phyloP scores from a whole-genome alignment of 2,888 invertebrate genomes.

The Oscheius sp. region DNA sequence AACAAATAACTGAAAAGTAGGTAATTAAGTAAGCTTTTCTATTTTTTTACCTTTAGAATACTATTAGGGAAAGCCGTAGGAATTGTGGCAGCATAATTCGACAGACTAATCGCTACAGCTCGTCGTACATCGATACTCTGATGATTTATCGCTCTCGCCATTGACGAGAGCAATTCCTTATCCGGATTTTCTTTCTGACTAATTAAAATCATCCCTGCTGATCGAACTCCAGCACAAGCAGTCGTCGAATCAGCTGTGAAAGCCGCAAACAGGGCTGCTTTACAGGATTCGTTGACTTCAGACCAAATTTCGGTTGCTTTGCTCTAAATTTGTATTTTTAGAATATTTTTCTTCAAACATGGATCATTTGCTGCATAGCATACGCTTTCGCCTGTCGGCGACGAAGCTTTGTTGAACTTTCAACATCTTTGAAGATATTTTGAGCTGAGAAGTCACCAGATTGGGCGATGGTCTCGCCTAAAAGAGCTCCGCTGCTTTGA shows the following conservation, averaged over 20 bases:
- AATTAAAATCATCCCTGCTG: constrained; percentile 37
- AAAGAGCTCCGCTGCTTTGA: constrained; percentile 46
- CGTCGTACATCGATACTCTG: constrained; percentile 79
- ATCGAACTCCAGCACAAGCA: constrained; percentile 42
- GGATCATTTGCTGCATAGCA: constrained; percentile 30
- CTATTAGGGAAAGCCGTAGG: constrained; percentile 35
- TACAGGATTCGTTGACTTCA: constrained; percentile 33
- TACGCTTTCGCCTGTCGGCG: constrained; percentile 37
- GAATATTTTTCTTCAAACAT: too few relatives aligned
- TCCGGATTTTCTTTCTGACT: constrained; percentile 74
- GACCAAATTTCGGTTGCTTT: constrained; percentile 42
- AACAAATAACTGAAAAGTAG: constrained; percentile 75
- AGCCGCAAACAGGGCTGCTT: constrained; percentile 36
- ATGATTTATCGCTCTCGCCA: constrained; percentile 80
- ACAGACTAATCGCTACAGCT: constrained; percentile 40
- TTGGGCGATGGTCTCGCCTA: constrained; percentile 46
- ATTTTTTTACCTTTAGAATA: constrained; percentile 40
- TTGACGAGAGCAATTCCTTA: constrained; percentile 80
- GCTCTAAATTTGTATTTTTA: constrained; percentile 5
- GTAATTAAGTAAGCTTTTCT: constrained; percentile 36
- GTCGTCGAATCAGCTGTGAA: constrained; percentile 41
- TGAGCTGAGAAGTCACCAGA: constrained; percentile 37
- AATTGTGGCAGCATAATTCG: constrained; percentile 36
- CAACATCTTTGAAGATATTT: constrained; percentile 36
- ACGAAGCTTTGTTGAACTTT: constrained; percentile 31